phyloP scores from a whole-genome alignment of 1,140 invertebrate genomes.

The Protaetia brevitarsis region DNA sequence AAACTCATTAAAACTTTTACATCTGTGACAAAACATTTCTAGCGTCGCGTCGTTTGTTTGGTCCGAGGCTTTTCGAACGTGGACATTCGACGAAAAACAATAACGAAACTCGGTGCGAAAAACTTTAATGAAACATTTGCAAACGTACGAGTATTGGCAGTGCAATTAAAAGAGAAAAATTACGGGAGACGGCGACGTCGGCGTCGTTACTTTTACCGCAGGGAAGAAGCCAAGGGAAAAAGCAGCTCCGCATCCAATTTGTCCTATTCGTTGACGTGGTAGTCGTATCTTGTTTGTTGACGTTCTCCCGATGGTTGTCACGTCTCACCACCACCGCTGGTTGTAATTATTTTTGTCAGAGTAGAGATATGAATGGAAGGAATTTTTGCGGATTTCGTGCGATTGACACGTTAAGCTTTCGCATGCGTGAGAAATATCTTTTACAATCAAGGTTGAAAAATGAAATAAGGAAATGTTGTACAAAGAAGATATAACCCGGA shows the following conservation, averaged over 20 bases:
- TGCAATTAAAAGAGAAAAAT: constrained; percentile 9
- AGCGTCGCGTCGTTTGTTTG: neutral
- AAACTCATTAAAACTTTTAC: too few relatives aligned
- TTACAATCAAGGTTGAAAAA: too few relatives aligned
- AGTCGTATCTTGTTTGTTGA: neutral
- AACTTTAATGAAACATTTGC: constrained; percentile 1
- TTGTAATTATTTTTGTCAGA: neutral
- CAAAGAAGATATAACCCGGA: too few relatives aligned
- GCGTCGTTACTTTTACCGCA: neutral
- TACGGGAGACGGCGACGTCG: neutral
- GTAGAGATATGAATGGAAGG: neutral
- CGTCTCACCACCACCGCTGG: neutral
- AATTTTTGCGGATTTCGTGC: neutral
- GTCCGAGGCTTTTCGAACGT: neutral
- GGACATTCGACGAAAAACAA: neutral
- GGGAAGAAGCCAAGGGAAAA: neutral
- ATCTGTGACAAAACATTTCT: neutral
- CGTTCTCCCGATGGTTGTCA: neutral
- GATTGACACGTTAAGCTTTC: neutral
- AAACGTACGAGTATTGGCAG: neutral
- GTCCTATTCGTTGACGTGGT: neutral
- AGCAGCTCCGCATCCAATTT: neutral
- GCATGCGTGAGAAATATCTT: too few relatives aligned
- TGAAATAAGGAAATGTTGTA: too few relatives aligned
- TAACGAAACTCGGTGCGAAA: neutral